phyloP scores from a whole-genome alignment of 2,888 invertebrate genomes.

The Shargacucullia verbasci region DNA sequence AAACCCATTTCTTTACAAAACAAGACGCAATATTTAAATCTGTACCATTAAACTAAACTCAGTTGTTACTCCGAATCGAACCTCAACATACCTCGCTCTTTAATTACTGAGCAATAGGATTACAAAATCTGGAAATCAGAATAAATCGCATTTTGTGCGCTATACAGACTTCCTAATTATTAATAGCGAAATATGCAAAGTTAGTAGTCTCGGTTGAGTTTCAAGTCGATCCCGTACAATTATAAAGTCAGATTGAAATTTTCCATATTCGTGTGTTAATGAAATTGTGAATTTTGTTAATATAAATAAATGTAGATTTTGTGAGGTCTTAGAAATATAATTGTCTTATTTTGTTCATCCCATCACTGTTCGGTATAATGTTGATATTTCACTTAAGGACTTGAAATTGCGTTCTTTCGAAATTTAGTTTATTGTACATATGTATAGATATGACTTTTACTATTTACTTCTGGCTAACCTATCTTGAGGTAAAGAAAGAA shows the following conservation, averaged over 20 bases:
- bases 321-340: background rate
- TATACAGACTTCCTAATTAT: constrained; percentile 74
- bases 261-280: constrained; percentile 73
- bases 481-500: too few relatives aligned
- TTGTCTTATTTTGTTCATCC: background rate
- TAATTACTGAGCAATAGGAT: constrained; percentile 21
- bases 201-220: constrained; percentile 73
- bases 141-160: constrained; percentile 74
- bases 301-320: constrained; percentile 38
- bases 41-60: too few relatives aligned
- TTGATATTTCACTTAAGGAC: too few relatives aligned
- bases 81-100: background rate
- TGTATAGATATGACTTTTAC: too few relatives aligned
- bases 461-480: too few relatives aligned
- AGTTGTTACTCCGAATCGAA: constrained; percentile 31
- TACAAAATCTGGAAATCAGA: constrained; percentile 64
- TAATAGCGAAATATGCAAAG: constrained; percentile 85
- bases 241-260: constrained; percentile 84
- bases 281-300: constrained; percentile 60
- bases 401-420: too few relatives aligned
- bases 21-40: too few relatives aligned
- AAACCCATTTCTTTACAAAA: too few relatives aligned
- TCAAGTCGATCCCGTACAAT: constrained; percentile 69
- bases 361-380: background rate
- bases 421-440: too few relatives aligned